Evolutionary conservation across 2,113 vertebrate species (phyloP).

Genomic region (Tragelaphus imberbis): DNA sequence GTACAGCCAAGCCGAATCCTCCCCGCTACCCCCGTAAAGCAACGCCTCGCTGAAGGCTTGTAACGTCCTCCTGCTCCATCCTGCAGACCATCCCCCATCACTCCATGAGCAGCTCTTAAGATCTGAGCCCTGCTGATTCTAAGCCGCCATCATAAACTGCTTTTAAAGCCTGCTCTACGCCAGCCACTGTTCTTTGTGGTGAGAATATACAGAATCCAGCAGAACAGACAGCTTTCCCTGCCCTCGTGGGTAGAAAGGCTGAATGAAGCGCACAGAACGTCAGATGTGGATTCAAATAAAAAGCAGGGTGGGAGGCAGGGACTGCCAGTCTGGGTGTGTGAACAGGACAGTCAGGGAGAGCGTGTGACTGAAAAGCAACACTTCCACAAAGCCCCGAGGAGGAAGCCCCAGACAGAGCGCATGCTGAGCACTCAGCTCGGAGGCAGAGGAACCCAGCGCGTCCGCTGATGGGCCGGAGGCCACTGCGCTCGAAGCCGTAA

Average conservation of each 20-base stretch:
- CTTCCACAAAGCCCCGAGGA: neutral
- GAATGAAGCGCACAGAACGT: neutral
- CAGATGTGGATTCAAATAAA: neutral
- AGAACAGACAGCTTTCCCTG: neutral
- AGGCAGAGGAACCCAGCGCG: neutral
- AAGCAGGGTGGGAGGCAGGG: neutral
- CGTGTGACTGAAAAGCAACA: neutral
- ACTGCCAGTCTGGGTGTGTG: neutral
- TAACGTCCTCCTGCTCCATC: accelerated
- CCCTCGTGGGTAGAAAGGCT: neutral
- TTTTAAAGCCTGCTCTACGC: neutral
- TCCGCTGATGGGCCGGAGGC: neutral
- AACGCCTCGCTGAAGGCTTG: neutral
- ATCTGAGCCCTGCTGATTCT: neutral
- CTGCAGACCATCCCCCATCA: accelerated
- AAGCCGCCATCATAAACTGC: accelerated
- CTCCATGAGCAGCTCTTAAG: too few species aligned
- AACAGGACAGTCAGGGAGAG: neutral
- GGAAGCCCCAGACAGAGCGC: neutral
- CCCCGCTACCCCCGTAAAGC: neutral
- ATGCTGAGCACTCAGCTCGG: neutral
- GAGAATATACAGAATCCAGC: neutral
- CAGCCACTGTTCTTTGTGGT: neutral
- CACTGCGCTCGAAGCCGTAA: accelerated
- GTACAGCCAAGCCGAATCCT: neutral